Base-by-base conservation (phyloP, 2,888 invertebrate genomes). In the Acheta domesticus region DNA sequence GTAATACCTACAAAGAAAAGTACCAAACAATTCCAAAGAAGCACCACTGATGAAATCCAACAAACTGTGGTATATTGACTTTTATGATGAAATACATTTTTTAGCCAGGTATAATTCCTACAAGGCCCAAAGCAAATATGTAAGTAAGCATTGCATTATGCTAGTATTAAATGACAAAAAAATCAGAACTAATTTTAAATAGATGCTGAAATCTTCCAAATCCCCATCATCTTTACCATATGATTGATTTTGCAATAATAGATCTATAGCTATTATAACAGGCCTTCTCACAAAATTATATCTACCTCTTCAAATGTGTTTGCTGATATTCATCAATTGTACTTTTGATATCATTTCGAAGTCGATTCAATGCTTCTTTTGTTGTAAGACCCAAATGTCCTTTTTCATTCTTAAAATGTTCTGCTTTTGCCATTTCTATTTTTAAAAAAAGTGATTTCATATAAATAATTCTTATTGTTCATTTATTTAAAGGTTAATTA, bases 311-410 rank as follows among this genome's bases (percentile, higher is more conserved):
- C 36, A 36, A 36, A 36, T 36, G 36, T 36, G 36, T 36, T 36
- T 89, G 87, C 86, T 91, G 90, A 85, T 92, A 91, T 81, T 92
- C 91, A 76, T 89, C 86, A 80, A 94, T 87, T 81, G 92, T 90
- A 82, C 87, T 86, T 82, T 89, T 89, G 83, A 95, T 92, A 85
- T 94, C 94, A 83, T 91, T 89, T 83, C 92, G 90, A 81, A 95
- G 88, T 84, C 91, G 91, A 82, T 89, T 88, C 80, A 95, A 86
- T 48, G 95, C 94, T 81, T 91, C 90, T 84, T 88, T 88, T 16
- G 94, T 94, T 76, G 91, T 49, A 21, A 82, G 75, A 48, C 82
- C 82, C n/a, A n/a, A 20, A 79, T n/a, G 76, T 76, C 50, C 48
- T 78, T 62, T n/a, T 48, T 49, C 36, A 49, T 36, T 36, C 5